A percentile compares a stretch with the other conserved stretches of the same genome.
These are phyloP conservation scores for Leptoteleia sp. DNA, from an alignment of 1,140 invertebrate genomes.

Conservation along the genomic window DNA sequence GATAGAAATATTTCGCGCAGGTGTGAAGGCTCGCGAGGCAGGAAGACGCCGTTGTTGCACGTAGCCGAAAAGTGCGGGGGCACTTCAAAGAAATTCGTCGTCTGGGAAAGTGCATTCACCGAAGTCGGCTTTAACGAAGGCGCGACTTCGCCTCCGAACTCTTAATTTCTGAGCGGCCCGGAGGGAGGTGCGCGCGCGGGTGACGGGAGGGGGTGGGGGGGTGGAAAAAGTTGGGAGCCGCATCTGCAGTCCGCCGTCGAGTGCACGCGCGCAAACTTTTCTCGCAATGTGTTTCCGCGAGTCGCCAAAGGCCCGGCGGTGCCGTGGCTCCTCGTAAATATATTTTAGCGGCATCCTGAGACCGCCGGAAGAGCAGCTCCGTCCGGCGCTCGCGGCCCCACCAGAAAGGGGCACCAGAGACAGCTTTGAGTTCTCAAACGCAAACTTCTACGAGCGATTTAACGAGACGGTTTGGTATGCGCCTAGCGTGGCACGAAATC, in stretches of 20 bases:
- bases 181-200: not conserved
- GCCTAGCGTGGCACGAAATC: constrained; percentile 55
- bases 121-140: constrained; percentile 53
- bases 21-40: too few relatives aligned
- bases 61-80: too few relatives aligned
- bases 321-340: constrained; percentile 60
- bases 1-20: too few relatives aligned
- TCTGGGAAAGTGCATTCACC: constrained; percentile 62
- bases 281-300: constrained; percentile 48
- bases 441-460: constrained; percentile 68
- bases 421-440: constrained; percentile 68
- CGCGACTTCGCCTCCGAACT: constrained; percentile 50
- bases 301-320: constrained; percentile 53
- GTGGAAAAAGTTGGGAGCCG: constrained; percentile 21
- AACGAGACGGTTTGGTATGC: constrained; percentile 65
- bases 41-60: too few relatives aligned
- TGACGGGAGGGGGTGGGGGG: not conserved
- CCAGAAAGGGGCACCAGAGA: constrained; percentile 70
- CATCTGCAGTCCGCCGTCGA: constrained; percentile 55
- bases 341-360: constrained; percentile 63
- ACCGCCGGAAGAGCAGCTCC: constrained; percentile 30
- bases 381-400: constrained; percentile 29
- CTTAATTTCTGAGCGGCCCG: too few relatives aligned
- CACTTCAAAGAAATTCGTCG: too few relatives aligned
- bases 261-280: constrained; percentile 62